Base-by-base conservation (phyloP, 2,797 vertebrate genomes). In the Pachyuromys duprasi region DNA sequence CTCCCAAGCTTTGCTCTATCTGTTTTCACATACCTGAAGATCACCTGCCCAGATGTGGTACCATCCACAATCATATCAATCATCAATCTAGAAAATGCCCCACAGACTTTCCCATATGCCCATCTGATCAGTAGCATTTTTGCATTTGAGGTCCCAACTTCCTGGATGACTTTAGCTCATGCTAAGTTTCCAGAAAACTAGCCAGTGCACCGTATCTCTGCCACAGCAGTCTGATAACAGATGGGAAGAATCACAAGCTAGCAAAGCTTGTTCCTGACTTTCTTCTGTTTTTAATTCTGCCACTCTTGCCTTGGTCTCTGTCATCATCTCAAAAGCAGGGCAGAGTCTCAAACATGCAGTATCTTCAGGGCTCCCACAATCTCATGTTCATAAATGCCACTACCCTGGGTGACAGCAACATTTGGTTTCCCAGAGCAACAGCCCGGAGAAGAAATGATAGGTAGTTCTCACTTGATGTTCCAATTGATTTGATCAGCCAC, bases 381-480 rank as follows among this genome's bases (percentile, higher is more conserved):
- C 1, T 49, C 75, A 36, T 8, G 15, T 12, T 26, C 13, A 57
- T 0, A 49, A 26, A 12, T 22, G 3, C 24, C 0, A 33, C 55
- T 6, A 81, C 45, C 11, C 67, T 28, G 12, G 15, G 28, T 55
- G 67, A 88, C 42, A 39, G 28, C 22, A 26, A 45, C 31, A 14
- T 14, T 90, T 12, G 12, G 14, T 62, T 91, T 93, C 45, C 60
- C 33, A 45, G 67, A 80, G 82, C 33, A 60, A 5, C 0, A 8
- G 24, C 78, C 31, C 45, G 83, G 90, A 55, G 14, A 83, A 4
- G 15, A 62, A 91, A 75, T 70, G 22, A 67, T 39, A 28, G 12
- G 33, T 70, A 8, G 26, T 69, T 88, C 45, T 89, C 53, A 70
- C 33, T 60, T 31, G 49, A 49, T 2, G n/a, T 76, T 24, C 3